Evolutionary conservation across 2,797 vertebrate genomes (phyloP), one percentile per base, ranked within the genome.

Genomic region (Dromococcyx pavoninus): DNA sequence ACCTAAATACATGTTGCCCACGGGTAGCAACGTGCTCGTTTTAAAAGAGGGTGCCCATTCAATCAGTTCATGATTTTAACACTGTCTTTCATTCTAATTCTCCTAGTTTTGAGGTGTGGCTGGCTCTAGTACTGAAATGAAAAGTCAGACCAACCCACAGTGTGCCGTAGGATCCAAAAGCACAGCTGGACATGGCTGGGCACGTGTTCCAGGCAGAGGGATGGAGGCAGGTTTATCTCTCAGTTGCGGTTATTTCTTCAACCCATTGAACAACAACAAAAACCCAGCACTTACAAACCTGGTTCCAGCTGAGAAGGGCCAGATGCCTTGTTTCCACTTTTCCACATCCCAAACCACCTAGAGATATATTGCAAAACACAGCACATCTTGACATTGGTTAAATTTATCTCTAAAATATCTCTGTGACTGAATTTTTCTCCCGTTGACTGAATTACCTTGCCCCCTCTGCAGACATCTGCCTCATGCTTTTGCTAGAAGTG

Each of bases 31-130:
- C 4, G 37, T 4, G 43, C 44, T 92, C 46, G 32, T 43, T 86
- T 85, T 86, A 78, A 91, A 95, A 86, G 77, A 72, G 79, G 60
- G 74, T n/a, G 48, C 35, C 62, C 87, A 37, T 70, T 91, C 85
- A 54, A 76, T 41, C 81, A 85, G 66, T 85, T 62, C 86, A 70
- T 37, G 88, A 19, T 65, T 88, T 82, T 66, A 46, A 81, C 37
- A 44, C 43, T 3, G 8, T 44, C 91, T 87, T 51, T 89, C 69
- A 51, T 84, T 95, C 48, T 48, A 61, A 60, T 51, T 93, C 28
- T 79, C 67, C 53, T 53, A 13, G 74, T 66, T 83, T 65, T 72
- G 78, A 35, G 39, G 66, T 7, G 33, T 9, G n/a, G 43, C 39
- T 57, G 67, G 81, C 43, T 89, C 88, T 77, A 35, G 77, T 9